Evolutionary conservation across 2,888 invertebrate genomes (phyloP), one percentile per base, ranked within the genome.

Genomic region (Disparrhopalites patrizii): DNA sequence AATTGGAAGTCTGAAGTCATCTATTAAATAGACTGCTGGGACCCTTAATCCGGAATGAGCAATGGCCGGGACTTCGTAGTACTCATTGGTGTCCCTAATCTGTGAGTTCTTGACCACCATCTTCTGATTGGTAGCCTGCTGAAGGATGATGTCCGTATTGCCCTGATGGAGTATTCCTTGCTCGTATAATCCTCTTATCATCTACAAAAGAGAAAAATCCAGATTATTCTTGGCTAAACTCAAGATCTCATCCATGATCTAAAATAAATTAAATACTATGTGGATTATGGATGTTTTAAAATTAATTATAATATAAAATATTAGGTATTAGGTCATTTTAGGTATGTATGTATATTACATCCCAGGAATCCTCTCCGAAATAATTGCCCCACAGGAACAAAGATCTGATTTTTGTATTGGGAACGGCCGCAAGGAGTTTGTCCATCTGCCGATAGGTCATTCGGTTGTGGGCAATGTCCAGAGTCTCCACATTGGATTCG

Each of bases 381-480:
- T 65, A 47, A 63, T 74, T 75, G 52, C 75, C 75, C 43, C 74
- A 62, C 38, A 72, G n/a, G 64, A 70, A 70, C 38, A 75, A 50
- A 5, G 69, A 64, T 31, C 58, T 63, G 38, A 75, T 60, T 28
- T 62, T 58, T 2, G 73, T 69, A 13, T 33, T 31, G 1, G 65
- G 51, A 3, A 75, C 23, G 4, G 54, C 38, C 25, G 62, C 62
- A 1, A 74, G 57, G 7, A 75, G 69, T 0, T 64, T 68, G 56
- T 73, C 65, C 10, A 75, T 54, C 23, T 68, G 68, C 3, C 36
- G 36, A 15, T 66, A 62, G 1, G 70, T 67, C 27, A 72, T 55
- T 13, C 68, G 69, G 62, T 74, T 73, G 66, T 62, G 67, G 0
- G 74, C 68, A 47, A 75, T 66, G 36, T 75, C 71, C n/a, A 75